phyloP scores from a whole-genome alignment of 2,113 vertebrate species.

The Orientallactaga bullata region DNA sequence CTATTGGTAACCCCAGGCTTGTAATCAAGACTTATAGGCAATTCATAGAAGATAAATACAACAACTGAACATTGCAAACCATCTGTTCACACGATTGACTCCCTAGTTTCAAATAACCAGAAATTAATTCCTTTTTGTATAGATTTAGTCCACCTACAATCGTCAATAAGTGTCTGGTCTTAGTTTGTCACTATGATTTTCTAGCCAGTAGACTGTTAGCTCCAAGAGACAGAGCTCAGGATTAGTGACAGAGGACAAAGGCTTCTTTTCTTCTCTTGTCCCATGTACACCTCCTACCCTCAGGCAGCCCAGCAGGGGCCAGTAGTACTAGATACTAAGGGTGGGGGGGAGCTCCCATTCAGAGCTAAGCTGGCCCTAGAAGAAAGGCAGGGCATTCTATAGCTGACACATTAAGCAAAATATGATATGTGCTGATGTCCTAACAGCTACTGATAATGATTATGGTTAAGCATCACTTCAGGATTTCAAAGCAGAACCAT shows the following conservation, averaged over 20 bases:
- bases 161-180: not conserved
- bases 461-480: not conserved
- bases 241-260: not conserved
- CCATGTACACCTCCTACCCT: not conserved
- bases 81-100: slow-evolving; percentile 7
- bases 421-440: not conserved
- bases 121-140: slow-evolving; percentile 7
- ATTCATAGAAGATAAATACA: slow-evolving; percentile 46
- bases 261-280: not conserved
- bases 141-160: slow-evolving; percentile 1
- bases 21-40: slow-evolving; percentile 29
- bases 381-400: not conserved
- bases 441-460: not conserved
- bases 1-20: slow-evolving; percentile 10
- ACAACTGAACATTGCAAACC: not conserved
- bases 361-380: no score
- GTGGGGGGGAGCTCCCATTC: not conserved
- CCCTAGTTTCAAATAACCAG: slow-evolving; percentile 24
- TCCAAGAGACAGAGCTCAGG: not conserved
- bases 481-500: not conserved
- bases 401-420: slow-evolving; percentile 22
- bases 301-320: not conserved
- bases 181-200: not conserved
- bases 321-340: not conserved
- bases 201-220: not conserved